Percentiles rank a stretch among this genome's conserved stretches.
phyloP scores from a whole-genome alignment of 2,797 vertebrate genomes.

The Argentina silus region DNA sequence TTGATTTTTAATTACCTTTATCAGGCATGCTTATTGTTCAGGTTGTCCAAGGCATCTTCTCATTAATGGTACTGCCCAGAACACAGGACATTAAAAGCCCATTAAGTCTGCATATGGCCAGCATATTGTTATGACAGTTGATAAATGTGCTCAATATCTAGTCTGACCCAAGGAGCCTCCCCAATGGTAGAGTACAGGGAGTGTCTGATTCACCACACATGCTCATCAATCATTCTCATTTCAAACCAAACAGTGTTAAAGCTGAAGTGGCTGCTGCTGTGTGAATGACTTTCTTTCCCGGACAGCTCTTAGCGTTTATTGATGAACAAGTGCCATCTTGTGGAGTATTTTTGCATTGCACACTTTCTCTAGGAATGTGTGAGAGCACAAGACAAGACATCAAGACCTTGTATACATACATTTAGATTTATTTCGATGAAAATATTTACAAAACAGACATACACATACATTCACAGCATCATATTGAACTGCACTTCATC shows the following conservation, averaged over 20 bases:
- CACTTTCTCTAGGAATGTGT: neutral
- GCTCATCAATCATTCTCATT: slow-evolving; percentile 1
- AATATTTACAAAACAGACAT: neutral
- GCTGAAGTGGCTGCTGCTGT: neutral
- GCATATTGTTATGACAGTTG: slow-evolving; percentile 19
- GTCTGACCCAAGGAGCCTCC: neutral
- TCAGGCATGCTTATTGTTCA: slow-evolving; percentile 28
- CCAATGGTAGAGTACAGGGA: neutral
- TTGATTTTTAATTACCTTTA: slow-evolving; percentile 34
- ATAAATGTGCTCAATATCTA: slow-evolving; percentile 13
- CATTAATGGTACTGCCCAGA: slow-evolving; percentile 3
- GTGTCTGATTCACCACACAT: neutral
- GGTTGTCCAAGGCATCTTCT: slow-evolving; percentile 5
- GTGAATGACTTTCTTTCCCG: neutral
- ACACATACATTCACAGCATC: neutral
- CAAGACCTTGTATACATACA: neutral
- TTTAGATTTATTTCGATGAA: neutral
- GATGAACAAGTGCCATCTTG: slow-evolving; percentile 58
- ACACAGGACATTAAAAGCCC: slow-evolving; percentile 28
- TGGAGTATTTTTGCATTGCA: slow-evolving; percentile 35
- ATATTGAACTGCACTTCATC: neutral
- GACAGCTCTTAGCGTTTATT: neutral
- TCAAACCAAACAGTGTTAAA: neutral
- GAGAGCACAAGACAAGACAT: neutral
- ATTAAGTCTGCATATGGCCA: slow-evolving; percentile 28